Percentiles rank a stretch among this genome's conserved stretches.
Conservation (phyloP, 2,888 invertebrate genomes). For the Pachymerium ferrugineum region DNA sequence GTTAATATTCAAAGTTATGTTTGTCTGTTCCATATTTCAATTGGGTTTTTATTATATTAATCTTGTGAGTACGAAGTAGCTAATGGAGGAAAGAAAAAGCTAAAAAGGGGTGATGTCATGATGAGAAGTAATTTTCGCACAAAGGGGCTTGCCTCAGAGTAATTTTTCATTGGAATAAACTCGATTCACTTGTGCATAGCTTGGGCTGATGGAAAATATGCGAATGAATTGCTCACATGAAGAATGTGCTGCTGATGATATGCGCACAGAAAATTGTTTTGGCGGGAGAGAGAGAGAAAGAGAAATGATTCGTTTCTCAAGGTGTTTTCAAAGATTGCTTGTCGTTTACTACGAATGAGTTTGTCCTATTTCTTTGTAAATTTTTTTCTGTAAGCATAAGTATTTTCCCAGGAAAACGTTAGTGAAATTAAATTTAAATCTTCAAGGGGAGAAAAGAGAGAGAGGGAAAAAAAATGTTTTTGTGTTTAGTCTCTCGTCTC, state of each 20-base stretch:
- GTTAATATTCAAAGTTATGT: conserved; percentile 16
- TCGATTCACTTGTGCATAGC: conserved; percentile 14
- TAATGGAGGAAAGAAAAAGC: conserved; percentile 19
- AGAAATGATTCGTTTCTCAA: background rate
- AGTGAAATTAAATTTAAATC: no score
- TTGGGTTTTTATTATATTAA: conserved; percentile 20
- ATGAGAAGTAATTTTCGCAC: conserved; percentile 19
- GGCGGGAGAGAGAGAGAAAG: background rate
- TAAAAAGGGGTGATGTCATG: conserved; percentile 10
- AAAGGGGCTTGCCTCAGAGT: conserved; percentile 12
- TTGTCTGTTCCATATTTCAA: conserved; percentile 15
- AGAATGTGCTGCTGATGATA: conserved; percentile 10
- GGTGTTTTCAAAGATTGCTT: conserved; percentile 8
- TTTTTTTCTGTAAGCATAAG: no score
- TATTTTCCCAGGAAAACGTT: no score
- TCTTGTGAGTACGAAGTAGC: conserved; percentile 5
- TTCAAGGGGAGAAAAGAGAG: background rate
- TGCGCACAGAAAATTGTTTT: conserved; percentile 15
- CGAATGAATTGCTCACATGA: background rate
- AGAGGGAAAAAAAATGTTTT: background rate
- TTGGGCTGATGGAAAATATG: conserved; percentile 14
- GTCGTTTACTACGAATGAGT: background rate
- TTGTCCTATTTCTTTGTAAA: background rate
- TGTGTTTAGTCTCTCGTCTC: background rate
- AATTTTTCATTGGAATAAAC: conserved; percentile 20